Conservation (phyloP, 2,888 invertebrate genomes). For the Parelbella ahira region DNA sequence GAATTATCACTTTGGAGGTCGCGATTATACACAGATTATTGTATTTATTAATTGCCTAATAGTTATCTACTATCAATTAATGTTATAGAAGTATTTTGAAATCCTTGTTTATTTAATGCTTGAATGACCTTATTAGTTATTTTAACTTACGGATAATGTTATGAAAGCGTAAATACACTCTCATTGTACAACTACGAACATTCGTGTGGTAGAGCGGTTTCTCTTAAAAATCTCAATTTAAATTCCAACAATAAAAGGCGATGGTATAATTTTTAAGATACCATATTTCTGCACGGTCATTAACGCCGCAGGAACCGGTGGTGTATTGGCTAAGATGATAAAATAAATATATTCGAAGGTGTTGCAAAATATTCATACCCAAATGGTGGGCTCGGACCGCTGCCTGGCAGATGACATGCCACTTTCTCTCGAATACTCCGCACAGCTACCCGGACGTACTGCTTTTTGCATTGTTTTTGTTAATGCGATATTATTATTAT, state of each 20-base stretch:
- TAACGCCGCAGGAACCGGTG: conserved; percentile 22
- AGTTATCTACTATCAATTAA: no score
- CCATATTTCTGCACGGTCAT: conserved; percentile 19
- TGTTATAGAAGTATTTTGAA: no score
- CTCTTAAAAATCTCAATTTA: conserved; percentile 1
- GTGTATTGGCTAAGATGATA: conserved; percentile 37
- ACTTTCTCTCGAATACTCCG: conserved; percentile 61
- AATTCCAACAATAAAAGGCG: conserved; percentile 3
- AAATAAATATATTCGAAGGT: conserved; percentile 50
- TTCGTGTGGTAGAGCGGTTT: no score
- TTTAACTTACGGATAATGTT: no score
- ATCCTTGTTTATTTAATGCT: no score
- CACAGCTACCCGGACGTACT: conserved; percentile 58
- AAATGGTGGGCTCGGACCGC: conserved; percentile 36
- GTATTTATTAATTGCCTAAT: no score
- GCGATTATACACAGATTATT: no score
- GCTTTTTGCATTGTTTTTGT: conserved; percentile 67
- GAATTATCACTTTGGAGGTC: no score
- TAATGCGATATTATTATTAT: conserved; percentile 63
- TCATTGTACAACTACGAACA: no score
- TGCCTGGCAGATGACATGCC: conserved; percentile 54
- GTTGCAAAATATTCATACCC: conserved; percentile 49
- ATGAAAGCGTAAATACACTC: no score
- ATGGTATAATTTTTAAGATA: conserved; percentile 15
- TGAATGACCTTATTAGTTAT: no score